Evolutionary conservation across 1,140 invertebrate species (phyloP), one percentile per base, ranked within the genome.

Genomic region (Drosophila funebris): DNA sequence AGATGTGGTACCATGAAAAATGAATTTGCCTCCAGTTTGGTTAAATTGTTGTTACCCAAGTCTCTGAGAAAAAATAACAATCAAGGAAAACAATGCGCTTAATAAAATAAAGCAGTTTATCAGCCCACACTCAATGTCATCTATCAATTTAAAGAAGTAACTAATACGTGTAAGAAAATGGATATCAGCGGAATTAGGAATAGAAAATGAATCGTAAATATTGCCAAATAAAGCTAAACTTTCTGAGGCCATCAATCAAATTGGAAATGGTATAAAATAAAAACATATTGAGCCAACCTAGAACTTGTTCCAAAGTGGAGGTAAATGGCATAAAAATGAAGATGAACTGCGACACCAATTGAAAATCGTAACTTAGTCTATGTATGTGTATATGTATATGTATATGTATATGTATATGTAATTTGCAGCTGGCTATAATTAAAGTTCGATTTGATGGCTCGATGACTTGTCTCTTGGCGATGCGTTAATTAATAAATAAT

Each of bases 41-140:
- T 92, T 37, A 93, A 92, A 61, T 93, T 93, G 74, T 93, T 93
- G 70, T 92, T 92, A 36, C 92, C 88, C 77, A 92, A 73, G 66
- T 92, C 90, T 53, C 90, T 91, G 81, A 33, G 37, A 70, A 56
- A 22, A 14, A 44, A 22, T 69, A 1, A 16, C 39, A n/a, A 39
- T 11, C 33, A 72, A 57, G 39, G 3, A 36, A 18, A 61, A 62
- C 13, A 66, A 81, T 78, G 56, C 76, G 58, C 44, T 48, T 27
- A 48, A 48, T 48, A 52, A 78, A 85, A 85, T 81, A 73, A 76
- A 73, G 60, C 67, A 75, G 43, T 58, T 57, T 67, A 66, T 64
- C 57, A 31, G 41, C 58, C 33, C 14, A n/a, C n/a, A 7, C 33
- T 13, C 20, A 61, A 57, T 48, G 56, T 61, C 66, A 87, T 85